Conservation (phyloP, 37 sponge, comb jelly and placozoan species). For the Haliclona indistincta region DNA sequence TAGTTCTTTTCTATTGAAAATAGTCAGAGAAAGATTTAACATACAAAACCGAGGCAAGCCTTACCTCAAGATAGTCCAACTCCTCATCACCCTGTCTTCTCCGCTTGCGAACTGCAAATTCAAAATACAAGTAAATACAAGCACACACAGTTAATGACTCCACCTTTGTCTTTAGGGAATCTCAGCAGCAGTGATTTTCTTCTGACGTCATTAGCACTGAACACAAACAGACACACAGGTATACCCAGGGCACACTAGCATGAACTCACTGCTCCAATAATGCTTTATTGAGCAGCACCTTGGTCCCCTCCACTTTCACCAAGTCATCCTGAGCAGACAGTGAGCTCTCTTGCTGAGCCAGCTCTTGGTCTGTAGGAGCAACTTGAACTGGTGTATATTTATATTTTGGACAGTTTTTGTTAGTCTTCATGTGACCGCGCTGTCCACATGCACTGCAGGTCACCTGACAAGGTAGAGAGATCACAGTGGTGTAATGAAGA, state of each 20-base stretch:
- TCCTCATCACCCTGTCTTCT: slow-evolving; percentile 60
- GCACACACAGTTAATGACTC: neutral
- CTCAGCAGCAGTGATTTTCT: slow-evolving; percentile 74
- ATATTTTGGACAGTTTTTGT: slow-evolving; percentile 96
- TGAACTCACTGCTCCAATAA: slow-evolving; percentile 40
- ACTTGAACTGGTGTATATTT: slow-evolving; percentile 68
- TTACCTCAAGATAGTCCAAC: slow-evolving; percentile 82
- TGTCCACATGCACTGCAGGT: slow-evolving; percentile 98
- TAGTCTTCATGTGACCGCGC: slow-evolving; percentile 98
- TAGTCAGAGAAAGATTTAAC: neutral
- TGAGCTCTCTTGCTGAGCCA: slow-evolving; percentile 60
- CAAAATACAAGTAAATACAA: neutral
- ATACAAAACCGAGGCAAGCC: neutral
- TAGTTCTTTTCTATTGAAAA: slow-evolving; percentile 34
- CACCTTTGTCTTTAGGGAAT: slow-evolving; percentile 69
- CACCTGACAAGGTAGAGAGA: slow-evolving; percentile 51
- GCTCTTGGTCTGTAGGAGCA: slow-evolving; percentile 69
- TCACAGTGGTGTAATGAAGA: neutral
- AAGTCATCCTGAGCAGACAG: slow-evolving; percentile 68
- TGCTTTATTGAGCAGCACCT: slow-evolving; percentile 60
- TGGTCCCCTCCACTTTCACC: slow-evolving; percentile 96
- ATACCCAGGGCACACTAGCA: neutral
- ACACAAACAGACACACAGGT: neutral
- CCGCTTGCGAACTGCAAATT: slow-evolving; percentile 35
- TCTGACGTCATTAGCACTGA: slow-evolving; percentile 65